Conservation (phyloP, 2,797 vertebrate species). For the Hydrolagus colliei region DNA sequence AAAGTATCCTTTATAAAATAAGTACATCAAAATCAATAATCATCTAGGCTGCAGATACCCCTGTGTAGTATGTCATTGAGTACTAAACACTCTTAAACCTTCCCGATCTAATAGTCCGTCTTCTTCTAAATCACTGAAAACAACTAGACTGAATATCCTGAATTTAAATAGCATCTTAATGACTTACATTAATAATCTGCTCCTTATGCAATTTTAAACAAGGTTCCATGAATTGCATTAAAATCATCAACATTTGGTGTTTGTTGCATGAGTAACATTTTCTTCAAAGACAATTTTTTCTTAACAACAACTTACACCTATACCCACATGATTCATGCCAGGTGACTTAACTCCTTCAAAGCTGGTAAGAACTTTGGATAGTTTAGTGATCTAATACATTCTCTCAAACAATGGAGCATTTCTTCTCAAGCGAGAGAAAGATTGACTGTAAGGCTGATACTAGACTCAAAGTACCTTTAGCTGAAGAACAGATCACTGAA, state of each 20-base stretch:
- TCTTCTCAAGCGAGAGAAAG: too few species aligned
- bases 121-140: slow-evolving; percentile 10
- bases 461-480: background rate
- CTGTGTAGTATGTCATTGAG: background rate
- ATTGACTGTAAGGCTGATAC: too few species aligned
- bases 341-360: slow-evolving; percentile 6
- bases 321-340: too few species aligned
- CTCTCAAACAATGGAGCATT: too few species aligned
- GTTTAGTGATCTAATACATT: too few species aligned
- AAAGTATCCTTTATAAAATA: background rate
- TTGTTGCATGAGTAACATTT: background rate
- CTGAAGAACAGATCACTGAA: background rate
- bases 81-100: background rate
- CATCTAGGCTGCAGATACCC: background rate
- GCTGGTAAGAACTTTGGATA: background rate
- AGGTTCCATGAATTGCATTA: slow-evolving; percentile 8
- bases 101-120: background rate
- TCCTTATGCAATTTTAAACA: background rate
- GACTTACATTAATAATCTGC: slow-evolving; percentile 11
- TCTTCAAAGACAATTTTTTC: background rate
- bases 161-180: background rate
- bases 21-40: slow-evolving; percentile 16
- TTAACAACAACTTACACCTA: too few species aligned
- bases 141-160: background rate
- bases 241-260: background rate